phyloP scores from a whole-genome alignment of 2,113 vertebrate genomes.

The Himantopus leucocephalus region DNA sequence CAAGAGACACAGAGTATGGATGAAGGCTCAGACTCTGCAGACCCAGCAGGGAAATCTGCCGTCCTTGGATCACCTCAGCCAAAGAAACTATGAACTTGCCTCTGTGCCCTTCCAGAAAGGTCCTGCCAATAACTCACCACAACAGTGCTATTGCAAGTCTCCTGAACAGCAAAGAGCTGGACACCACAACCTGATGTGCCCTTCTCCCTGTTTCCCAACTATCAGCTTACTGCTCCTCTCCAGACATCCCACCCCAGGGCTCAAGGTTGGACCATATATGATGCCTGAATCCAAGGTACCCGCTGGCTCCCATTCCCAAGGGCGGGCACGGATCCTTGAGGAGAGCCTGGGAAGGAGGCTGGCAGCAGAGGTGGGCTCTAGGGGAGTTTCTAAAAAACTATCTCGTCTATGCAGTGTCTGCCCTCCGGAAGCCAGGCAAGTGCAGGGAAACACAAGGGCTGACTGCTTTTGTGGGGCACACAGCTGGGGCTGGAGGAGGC shows the following conservation, averaged over 20 bases:
- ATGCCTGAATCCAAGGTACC: background rate
- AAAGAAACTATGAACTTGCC: background rate
- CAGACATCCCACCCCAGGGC: background rate
- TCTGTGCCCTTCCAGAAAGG: background rate
- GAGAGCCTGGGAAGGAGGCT: background rate
- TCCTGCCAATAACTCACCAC: background rate
- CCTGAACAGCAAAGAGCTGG: background rate
- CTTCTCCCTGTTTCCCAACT: background rate
- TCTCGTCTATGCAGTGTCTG: background rate
- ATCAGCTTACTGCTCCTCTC: background rate
- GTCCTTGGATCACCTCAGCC: background rate
- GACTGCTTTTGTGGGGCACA: background rate
- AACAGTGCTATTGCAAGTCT: background rate
- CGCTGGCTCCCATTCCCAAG: accelerated
- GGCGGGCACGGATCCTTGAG: background rate
- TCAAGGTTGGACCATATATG: background rate
- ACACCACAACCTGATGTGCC: background rate
- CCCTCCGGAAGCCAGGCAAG: background rate
- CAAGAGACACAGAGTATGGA: background rate
- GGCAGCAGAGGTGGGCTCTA: background rate
- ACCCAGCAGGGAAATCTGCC: background rate
- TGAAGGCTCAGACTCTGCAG: background rate
- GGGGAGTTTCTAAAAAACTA: background rate
- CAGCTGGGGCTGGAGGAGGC: background rate
- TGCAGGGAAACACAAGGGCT: background rate